Percentiles rank a stretch among this genome's conserved stretches.
These are phyloP conservation scores for Actinostola sp. DNA, from an alignment of 92 coral and sea anemone species.

Conservation along the genomic window DNA sequence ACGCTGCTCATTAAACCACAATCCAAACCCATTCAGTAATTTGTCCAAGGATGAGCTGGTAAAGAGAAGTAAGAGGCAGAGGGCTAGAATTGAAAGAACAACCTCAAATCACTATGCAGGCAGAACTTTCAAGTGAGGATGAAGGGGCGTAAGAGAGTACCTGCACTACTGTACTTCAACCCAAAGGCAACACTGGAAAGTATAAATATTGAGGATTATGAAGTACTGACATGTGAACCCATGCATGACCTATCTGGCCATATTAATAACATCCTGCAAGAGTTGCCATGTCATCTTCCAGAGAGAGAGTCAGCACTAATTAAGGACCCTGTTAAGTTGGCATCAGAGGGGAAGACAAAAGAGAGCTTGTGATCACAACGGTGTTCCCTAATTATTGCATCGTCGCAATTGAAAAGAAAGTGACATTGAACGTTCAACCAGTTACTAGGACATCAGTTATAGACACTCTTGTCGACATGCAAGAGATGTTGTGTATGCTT, in stretches of 20 bases:
- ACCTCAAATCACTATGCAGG: not conserved
- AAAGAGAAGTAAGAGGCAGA: conserved; percentile 15
- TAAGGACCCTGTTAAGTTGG: conserved; percentile 6
- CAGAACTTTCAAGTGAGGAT: not conserved
- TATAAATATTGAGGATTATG: conserved; percentile 23
- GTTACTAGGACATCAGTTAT: too few relatives aligned
- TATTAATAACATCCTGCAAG: too few relatives aligned
- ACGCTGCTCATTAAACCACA: not conserved
- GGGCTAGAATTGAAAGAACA: not conserved
- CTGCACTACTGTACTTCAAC: conserved; percentile 16
- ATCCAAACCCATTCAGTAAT: conserved; percentile 3
- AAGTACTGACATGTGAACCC: conserved; percentile 42
- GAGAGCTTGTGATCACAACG: conserved; percentile 20
- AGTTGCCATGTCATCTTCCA: too few relatives aligned
- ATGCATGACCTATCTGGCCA: too few relatives aligned
- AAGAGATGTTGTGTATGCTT: too few relatives aligned
- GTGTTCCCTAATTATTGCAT: too few relatives aligned
- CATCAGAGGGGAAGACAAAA: conserved; percentile 21
- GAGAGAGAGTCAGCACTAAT: too few relatives aligned
- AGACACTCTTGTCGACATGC: conserved; percentile 43
- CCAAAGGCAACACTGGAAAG: conserved; percentile 21
- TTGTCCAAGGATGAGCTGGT: conserved; percentile 11
- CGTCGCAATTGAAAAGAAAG: too few relatives aligned
- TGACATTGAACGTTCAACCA: conserved; percentile 9
- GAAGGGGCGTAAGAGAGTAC: conserved; percentile 5